phyloP scores from a whole-genome alignment of 2,797 vertebrate genomes.

The Calcarius lapponicus region DNA sequence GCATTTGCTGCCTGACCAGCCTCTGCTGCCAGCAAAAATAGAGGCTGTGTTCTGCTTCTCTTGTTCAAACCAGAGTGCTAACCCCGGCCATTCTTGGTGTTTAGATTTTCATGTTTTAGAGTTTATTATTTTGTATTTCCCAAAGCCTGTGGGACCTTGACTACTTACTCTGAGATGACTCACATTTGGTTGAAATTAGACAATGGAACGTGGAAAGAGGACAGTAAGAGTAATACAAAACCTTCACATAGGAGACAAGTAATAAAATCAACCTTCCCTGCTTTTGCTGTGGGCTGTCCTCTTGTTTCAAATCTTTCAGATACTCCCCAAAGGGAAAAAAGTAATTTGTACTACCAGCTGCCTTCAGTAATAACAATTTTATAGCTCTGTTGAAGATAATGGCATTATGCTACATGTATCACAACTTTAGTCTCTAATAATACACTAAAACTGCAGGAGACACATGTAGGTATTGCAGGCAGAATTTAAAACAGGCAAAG shows the following conservation, averaged over 20 bases:
- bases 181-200: background rate
- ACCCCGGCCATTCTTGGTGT: background rate
- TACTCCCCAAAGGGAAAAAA: conserved; percentile 73
- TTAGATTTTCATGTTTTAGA: background rate
- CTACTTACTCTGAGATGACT: background rate
- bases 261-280: conserved; percentile 68
- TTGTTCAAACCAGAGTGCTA: background rate
- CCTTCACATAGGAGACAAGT: background rate
- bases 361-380: background rate
- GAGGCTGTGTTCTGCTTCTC: background rate
- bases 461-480: background rate
- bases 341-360: background rate
- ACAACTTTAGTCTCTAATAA: background rate
- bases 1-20: background rate
- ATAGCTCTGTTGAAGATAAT: background rate
- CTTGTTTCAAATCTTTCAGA: conserved; percentile 73
- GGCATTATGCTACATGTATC: background rate
- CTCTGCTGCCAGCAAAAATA: background rate
- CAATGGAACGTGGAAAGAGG: background rate
- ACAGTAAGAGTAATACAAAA: background rate
- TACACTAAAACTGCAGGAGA: background rate
- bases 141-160: background rate
- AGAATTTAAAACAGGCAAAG: background rate
- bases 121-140: background rate
- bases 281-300: conserved; percentile 68